Conservation (phyloP, 2,888 invertebrate species). For the Lordiphosa fenestrarum region DNA sequence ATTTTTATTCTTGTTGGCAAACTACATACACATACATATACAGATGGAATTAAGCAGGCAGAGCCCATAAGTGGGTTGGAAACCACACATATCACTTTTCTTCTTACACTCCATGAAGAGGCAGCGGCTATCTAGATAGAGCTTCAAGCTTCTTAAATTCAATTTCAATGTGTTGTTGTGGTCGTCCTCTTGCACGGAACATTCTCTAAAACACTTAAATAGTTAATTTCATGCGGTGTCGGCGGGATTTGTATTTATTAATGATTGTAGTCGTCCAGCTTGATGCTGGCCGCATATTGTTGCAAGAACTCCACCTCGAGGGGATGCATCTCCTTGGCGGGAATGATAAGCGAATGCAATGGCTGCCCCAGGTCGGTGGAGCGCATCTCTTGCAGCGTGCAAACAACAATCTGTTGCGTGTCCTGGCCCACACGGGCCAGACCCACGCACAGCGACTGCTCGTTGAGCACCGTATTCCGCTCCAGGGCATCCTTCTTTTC, state of each 20-base stretch:
- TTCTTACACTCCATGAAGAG: constrained; percentile 30
- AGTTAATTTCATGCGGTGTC: constrained; percentile 39
- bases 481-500: constrained; percentile 80
- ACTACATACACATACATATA: constrained; percentile 43
- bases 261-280: constrained; percentile 78
- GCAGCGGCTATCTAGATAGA: constrained; percentile 20
- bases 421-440: constrained; percentile 94
- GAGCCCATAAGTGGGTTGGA: constrained; percentile 21
- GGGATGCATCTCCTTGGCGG: constrained; percentile 91
- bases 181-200: constrained; percentile 15
- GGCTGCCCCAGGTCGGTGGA: constrained; percentile 90
- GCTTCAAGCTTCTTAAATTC: constrained; percentile 70
- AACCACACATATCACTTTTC: constrained; percentile 60
- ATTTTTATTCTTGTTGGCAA: constrained; percentile 51
- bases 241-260: constrained; percentile 38
- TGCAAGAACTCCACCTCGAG: constrained; percentile 93
- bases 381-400: constrained; percentile 88
- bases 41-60: constrained; percentile 65
- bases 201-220: constrained; percentile 59
- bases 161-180: constrained; percentile 52
- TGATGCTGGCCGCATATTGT: constrained; percentile 82
- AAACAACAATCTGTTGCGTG: constrained; percentile 89
- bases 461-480: constrained; percentile 79
- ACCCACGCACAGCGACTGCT: constrained; percentile 89
- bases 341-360: constrained; percentile 95